Percentiles rank a stretch among this genome's conserved stretches.
Conservation (phyloP, 2,888 invertebrate genomes). For the Camponotus fellah region DNA sequence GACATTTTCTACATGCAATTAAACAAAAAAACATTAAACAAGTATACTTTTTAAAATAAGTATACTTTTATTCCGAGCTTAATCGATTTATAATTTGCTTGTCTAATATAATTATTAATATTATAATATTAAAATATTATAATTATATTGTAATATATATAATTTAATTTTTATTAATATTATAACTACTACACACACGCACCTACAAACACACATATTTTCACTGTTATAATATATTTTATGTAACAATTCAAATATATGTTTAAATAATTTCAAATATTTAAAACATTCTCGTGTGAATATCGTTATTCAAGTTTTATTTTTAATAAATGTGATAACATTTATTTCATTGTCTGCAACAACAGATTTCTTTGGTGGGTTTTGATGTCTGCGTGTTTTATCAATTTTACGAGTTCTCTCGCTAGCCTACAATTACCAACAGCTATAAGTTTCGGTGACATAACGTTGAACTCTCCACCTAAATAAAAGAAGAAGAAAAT, state of each 20-base stretch:
- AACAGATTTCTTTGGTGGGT: constrained; percentile 73
- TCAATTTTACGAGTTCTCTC: constrained; percentile 86
- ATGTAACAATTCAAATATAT: not conserved
- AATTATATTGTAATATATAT: too few species aligned
- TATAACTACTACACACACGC: not conserved
- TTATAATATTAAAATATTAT: not conserved
- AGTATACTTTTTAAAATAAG: too few species aligned
- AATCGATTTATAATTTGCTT: too few species aligned
- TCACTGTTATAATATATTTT: not conserved
- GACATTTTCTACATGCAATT: too few species aligned
- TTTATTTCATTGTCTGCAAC: constrained; percentile 12
- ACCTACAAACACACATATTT: not conserved
- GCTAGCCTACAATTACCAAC: constrained; percentile 87
- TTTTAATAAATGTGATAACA: not conserved
- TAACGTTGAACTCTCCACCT: constrained; percentile 87
- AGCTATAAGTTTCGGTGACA: constrained; percentile 88
- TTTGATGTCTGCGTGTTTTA: constrained; percentile 86
- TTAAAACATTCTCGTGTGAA: not conserved
- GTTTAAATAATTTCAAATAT: not conserved
- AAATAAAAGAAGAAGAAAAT: constrained; percentile 40
- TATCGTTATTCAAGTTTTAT: not conserved
- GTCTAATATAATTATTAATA: not conserved
- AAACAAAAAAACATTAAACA: too few species aligned
- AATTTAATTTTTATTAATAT: too few species aligned
- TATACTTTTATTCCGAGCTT: too few species aligned